Evolutionary conservation across 2,797 vertebrate genomes (phyloP), one percentile per base, ranked within the genome.

Genomic region (Ctenopoma multispine): DNA sequence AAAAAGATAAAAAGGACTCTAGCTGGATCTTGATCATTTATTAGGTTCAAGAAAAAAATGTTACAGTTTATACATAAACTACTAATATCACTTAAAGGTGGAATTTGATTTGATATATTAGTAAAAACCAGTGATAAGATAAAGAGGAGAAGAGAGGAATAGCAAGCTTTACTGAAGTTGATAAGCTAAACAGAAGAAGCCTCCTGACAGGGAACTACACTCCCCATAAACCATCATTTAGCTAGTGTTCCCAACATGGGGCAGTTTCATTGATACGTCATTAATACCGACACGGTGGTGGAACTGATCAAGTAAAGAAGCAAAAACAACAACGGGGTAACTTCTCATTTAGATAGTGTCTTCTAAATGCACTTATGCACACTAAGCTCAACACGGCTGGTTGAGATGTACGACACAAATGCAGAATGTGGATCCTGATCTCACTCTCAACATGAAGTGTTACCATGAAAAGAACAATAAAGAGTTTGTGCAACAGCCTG

Each of bases 21-120:
- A 66, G 50, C 54, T 82, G 88, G 88, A 90, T 96, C 84, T 93
- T 83, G 91, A 92, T 91, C 84, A 83, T 98, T 98, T 99, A 99
- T 99, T 99, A 95, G 94, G 92, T 93, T 94, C 90, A 88, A 90
- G 82, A 92, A 73, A 92, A 93, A 92, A 95, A 93, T 92, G 93
- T 97, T 97, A 97, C 95, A 96, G 89, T 96, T 97, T 96, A 94
- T 96, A 97, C 95, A 96, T 92, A 93, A 90, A 90, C 92, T 92
- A 85, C 94, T 96, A 96, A 91, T 92, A 87, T 93, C 87, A 92
- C 90, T 89, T 93, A 81, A 93, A 87, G 93, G 94, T 88, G 84
- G 86, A 88, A 90, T 83, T 82, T 72, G 60, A 88, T 86, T 87
- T 83, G 84, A 88, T 87, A 77, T 82, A 92, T 94, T 93, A 94